Percentiles rank a stretch among this genome's conserved stretches.
Evolutionary conservation across 1,140 invertebrate genomes (phyloP).

Genomic region (Leptinotarsa defecta): DNA sequence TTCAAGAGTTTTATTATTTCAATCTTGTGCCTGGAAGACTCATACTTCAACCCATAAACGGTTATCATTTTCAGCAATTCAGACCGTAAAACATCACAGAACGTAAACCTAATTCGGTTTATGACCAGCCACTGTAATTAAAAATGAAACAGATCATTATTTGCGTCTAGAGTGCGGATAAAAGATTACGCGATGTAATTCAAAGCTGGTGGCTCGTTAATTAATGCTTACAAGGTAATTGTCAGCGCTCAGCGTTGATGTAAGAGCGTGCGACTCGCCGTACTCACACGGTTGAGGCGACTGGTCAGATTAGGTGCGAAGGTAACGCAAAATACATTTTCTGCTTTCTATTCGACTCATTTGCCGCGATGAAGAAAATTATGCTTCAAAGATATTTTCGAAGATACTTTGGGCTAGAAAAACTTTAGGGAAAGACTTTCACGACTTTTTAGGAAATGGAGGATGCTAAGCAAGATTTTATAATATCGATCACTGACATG

Average conservation of each 20-base stretch:
- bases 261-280: constrained; percentile 14
- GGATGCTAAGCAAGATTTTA: no score
- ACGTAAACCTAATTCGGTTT: background rate
- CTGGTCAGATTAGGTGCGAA: background rate
- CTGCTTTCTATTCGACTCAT: no score
- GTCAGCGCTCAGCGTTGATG: constrained; percentile 6
- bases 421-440: no score
- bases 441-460: no score
- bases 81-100: background rate
- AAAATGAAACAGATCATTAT: constrained; percentile 19
- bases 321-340: background rate
- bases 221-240: constrained; percentile 20
- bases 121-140: background rate
- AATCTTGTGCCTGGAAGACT: no score
- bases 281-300: constrained; percentile 1
- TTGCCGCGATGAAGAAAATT: no score
- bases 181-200: constrained; percentile 18
- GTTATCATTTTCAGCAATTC: no score
- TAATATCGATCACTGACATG: no score
- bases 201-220: constrained; percentile 19
- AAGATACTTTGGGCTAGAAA: no score
- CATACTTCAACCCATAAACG: no score
- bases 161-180: constrained; percentile 2
- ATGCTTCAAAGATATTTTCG: no score
- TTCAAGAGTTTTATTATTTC: no score